Conservation (phyloP, 2,113 vertebrate species). For the Microtus montanus region DNA sequence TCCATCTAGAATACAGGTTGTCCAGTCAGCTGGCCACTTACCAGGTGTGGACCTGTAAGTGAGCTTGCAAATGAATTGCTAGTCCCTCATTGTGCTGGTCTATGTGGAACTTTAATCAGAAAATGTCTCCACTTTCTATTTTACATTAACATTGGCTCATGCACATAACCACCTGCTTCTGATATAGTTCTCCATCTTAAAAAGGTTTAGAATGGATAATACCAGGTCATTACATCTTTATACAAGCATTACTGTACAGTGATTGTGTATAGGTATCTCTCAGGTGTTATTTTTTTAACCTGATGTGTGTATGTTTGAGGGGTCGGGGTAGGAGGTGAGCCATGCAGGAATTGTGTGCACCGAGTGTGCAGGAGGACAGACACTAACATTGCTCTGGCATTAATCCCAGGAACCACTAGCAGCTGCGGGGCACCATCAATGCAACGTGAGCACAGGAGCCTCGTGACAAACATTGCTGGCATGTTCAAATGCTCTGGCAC, state of each 20-base stretch:
- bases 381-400: too few relatives aligned
- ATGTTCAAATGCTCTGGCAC: too few relatives aligned
- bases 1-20: slow-evolving; percentile 91
- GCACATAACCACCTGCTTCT: slow-evolving; percentile 94
- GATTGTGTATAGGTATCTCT: slow-evolving; percentile 91
- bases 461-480: too few relatives aligned
- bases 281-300: slow-evolving; percentile 81
- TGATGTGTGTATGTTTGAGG: too few relatives aligned
- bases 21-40: slow-evolving; percentile 89
- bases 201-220: slow-evolving; percentile 83
- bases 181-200: too few relatives aligned
- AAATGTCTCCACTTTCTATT: slow-evolving; percentile 75
- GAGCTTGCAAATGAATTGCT: slow-evolving; percentile 82
- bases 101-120: background rate
- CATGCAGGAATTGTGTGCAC: too few relatives aligned
- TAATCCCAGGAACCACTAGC: too few relatives aligned
- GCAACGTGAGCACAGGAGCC: too few relatives aligned
- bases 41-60: slow-evolving; percentile 86
- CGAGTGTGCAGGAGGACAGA: too few relatives aligned
- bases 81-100: slow-evolving; percentile 87
- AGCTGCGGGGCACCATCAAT: too few relatives aligned
- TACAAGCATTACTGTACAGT: slow-evolving; percentile 98
- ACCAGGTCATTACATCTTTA: slow-evolving; percentile 91
- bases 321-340: too few relatives aligned
- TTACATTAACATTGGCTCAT: slow-evolving; percentile 91